Percentiles rank a stretch among this genome's conserved stretches.
These are phyloP conservation scores for Hydropotes inermis DNA, from an alignment of 2,113 vertebrate genomes.

Conservation along the genomic window DNA sequence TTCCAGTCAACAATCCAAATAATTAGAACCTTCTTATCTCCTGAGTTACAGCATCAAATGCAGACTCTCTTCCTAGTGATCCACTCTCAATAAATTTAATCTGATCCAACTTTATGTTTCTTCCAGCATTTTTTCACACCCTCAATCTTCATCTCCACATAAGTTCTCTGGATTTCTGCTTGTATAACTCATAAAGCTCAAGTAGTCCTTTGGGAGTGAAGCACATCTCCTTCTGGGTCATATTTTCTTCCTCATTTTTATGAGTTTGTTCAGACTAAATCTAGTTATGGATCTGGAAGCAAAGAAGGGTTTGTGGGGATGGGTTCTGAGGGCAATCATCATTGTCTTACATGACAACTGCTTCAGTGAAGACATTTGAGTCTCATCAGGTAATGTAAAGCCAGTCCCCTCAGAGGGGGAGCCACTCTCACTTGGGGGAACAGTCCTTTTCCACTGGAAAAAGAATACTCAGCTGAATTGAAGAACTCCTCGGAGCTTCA, in stretches of 20 bases:
- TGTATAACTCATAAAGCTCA: background rate
- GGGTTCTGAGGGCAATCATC: background rate
- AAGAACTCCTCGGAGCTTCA: background rate
- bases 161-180: background rate
- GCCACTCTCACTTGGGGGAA: fast-evolving
- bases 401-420: background rate
- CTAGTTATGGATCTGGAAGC: background rate
- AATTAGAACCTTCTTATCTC: background rate
- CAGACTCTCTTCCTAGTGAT: background rate
- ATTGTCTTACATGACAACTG: background rate
- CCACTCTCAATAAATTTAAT: background rate
- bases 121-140: background rate
- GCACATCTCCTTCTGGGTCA: background rate
- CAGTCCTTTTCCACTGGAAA: background rate
- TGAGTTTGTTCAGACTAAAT: background rate
- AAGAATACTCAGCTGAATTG: background rate
- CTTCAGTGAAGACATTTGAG: background rate
- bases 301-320: background rate
- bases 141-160: background rate
- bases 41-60: background rate
- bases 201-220: background rate
- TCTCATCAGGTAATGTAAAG: background rate
- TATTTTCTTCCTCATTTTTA: background rate
- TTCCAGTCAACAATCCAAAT: background rate
- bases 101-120: background rate